Conservation (phyloP, 1,140 invertebrate species). For the Oreohelix idahoensis region DNA sequence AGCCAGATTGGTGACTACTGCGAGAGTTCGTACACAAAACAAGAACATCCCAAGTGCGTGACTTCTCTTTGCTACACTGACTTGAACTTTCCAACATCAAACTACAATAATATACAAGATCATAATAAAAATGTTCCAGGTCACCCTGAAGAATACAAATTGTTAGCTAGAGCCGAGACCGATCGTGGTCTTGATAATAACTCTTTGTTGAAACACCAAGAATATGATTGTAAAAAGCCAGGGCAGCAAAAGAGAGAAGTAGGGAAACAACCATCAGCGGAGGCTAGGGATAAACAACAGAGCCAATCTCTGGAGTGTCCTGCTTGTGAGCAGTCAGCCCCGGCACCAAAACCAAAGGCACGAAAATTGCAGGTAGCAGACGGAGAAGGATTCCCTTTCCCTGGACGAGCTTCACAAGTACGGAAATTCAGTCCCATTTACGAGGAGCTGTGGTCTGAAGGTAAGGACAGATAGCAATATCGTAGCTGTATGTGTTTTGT, state of each 20-base stretch:
- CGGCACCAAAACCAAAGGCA: background rate
- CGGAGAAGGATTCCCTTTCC: background rate
- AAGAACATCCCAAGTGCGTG: background rate
- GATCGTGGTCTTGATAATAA: background rate
- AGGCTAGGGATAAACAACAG: too few relatives aligned
- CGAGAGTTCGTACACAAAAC: background rate
- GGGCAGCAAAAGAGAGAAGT: background rate
- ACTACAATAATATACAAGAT: background rate
- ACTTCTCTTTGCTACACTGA: background rate
- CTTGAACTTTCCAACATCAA: background rate
- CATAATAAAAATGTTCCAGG: background rate
- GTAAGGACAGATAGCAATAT: background rate
- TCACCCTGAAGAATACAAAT: background rate
- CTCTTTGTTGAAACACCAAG: background rate
- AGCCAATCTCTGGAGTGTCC: background rate
- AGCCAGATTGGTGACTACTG: background rate
- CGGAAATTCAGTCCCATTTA: background rate
- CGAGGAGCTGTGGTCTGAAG: background rate
- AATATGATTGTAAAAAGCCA: background rate
- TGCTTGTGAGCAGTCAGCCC: background rate
- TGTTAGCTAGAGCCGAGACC: background rate
- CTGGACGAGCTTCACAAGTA: background rate
- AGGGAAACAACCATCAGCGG: too few relatives aligned
- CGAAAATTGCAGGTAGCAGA: background rate
- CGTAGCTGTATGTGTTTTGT: too few relatives aligned